phyloP scores from a whole-genome alignment of 2,888 invertebrate species.

The Morpho helenor region DNA sequence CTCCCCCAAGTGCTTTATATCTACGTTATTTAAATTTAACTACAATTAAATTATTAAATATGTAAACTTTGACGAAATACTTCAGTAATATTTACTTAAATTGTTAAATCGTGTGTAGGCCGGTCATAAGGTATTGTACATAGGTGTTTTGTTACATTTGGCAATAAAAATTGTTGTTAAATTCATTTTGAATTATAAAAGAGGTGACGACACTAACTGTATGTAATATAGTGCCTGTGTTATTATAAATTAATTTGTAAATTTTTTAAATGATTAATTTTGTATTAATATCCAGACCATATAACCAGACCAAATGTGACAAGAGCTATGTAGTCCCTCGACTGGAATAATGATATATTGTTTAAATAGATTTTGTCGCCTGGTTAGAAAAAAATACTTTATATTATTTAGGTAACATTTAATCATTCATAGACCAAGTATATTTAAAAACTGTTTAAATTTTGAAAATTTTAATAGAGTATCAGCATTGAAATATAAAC shows the following conservation, averaged over 20 bases:
- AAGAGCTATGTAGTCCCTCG: constrained; percentile 30
- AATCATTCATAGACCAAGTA: constrained; percentile 30
- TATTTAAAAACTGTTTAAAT: constrained; percentile 28
- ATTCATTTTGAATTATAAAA: constrained; percentile 1
- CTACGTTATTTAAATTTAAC: constrained; percentile 78
- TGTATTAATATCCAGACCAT: not conserved
- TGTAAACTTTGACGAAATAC: constrained; percentile 73
- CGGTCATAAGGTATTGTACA: constrained; percentile 31
- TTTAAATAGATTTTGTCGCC: constrained; percentile 65
- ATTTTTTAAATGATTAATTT: constrained; percentile 1
- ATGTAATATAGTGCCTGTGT: constrained; percentile 16
- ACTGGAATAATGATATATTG: constrained; percentile 48
- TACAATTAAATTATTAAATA: constrained; percentile 74
- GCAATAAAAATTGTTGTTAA: constrained; percentile 31
- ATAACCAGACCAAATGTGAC: constrained; percentile 35
- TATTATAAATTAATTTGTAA: constrained; percentile 6
- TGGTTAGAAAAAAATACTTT: constrained; percentile 40
- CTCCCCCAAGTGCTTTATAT: constrained; percentile 81
- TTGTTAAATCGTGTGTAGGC: constrained; percentile 63
- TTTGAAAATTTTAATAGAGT: constrained; percentile 28
- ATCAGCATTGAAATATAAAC: constrained; percentile 25
- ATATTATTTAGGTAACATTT: constrained; percentile 27
- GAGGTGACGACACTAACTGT: not conserved
- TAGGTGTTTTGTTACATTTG: constrained; percentile 38
- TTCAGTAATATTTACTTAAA: constrained; percentile 47